Evolutionary conservation across 2,797 vertebrate genomes (phyloP), one percentile per base, ranked within the genome.

Genomic region (Aplochiton taeniatus): DNA sequence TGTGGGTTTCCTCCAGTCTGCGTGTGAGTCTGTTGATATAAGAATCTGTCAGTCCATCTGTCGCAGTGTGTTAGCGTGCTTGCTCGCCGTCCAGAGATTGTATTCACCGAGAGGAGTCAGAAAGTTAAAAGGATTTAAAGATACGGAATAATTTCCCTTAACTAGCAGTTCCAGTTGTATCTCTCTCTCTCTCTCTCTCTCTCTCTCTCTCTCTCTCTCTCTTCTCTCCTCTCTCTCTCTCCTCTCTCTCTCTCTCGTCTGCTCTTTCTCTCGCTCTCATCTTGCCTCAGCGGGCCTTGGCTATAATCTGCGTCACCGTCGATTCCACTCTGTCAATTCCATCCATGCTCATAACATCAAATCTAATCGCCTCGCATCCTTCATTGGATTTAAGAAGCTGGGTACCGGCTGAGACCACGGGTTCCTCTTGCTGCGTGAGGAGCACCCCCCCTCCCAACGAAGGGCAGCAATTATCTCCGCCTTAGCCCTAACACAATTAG

Each of bases 371-470:
- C 10, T 16, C 63, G 31, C 17, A 14, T 56, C 53, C 44, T 48
- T 65, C 52, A 44, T 52, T 62, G 6, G n/a, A 62, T 62, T 52
- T 52, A 17, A 62, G 31, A 6, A 62, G 51, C 20, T 11, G 10
- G 50, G 41, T 51, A 31, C 50, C 6, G 60, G 60, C 60, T 63
- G 14, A 9, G 19, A 11, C 41, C 44, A 14, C 49, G 31, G n/a
- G 18, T 11, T 9, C 41, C 17, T 16, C 49, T 17, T 7, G 11
- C 41, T 19, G 14, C 12, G 49, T 16, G 13, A n/a, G 31, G 46
- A 61, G 16, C 12, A 48, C 14, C 19, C 20, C 14, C n/a, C 49
- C 44, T 48, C n/a, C 49, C 44, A 41, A 52, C 61, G 50, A 43
- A 49, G 48, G 47, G 49, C 13, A 18, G 48, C n/a, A 47, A 31